Percentiles rank a stretch among this genome's conserved stretches.
phyloP scores from a whole-genome alignment of 2,113 vertebrate species.

The Hyla sarda region DNA sequence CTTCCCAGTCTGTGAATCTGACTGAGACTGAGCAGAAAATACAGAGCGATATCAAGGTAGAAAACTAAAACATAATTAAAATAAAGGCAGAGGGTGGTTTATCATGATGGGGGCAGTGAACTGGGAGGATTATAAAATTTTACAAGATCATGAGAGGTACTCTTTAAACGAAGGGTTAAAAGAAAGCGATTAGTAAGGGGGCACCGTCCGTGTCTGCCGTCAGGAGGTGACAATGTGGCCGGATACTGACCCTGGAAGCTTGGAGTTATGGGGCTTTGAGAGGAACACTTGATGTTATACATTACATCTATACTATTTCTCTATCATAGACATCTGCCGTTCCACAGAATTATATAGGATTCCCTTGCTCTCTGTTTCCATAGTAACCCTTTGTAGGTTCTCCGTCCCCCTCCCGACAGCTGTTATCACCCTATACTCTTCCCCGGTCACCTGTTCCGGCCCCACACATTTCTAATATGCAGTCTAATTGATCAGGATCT shows the following conservation, averaged over 20 bases:
- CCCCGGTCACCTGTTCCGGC: slow-evolving; percentile 3
- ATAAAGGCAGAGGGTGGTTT: too few species aligned
- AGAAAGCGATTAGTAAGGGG: background rate
- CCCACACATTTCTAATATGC: background rate
- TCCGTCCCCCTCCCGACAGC: slow-evolving; percentile 24
- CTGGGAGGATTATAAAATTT: background rate
- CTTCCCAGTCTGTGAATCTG: too few species aligned
- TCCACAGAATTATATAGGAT: slow-evolving; percentile 27
- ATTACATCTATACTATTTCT: slow-evolving; percentile 12
- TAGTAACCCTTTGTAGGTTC: slow-evolving; percentile 29
- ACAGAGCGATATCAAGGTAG: too few species aligned
- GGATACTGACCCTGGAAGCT: background rate
- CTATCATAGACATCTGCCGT: slow-evolving; percentile 10
- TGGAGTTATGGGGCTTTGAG: background rate
- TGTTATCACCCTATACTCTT: slow-evolving; percentile 37
- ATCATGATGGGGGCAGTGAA: too few species aligned
- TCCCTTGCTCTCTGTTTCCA: slow-evolving; percentile 17
- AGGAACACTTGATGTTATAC: slow-evolving; percentile 30
- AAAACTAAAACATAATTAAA: too few species aligned
- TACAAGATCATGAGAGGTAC: too few species aligned
- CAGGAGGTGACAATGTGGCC: background rate
- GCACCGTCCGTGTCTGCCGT: background rate
- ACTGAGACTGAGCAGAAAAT: too few species aligned
- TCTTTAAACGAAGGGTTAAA: background rate
- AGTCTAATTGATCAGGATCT: slow-evolving; percentile 22